A percentile compares a stretch with the other conserved stretches of the same genome.
Conservation (phyloP, 2,113 vertebrate species). For the Perognathus longimembris region DNA sequence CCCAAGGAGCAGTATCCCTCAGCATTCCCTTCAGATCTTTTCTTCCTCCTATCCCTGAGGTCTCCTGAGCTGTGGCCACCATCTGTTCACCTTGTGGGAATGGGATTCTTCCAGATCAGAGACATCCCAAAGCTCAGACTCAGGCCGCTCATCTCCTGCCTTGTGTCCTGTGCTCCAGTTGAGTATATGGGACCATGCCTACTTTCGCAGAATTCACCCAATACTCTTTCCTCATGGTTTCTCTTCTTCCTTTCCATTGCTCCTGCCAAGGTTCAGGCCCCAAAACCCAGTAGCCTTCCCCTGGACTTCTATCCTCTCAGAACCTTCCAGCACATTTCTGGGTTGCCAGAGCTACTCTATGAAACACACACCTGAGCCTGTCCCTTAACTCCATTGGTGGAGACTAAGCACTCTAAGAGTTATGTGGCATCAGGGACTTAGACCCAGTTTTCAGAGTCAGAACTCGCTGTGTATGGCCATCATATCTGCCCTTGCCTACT, state of each 20-base stretch:
- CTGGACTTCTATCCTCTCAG: not conserved
- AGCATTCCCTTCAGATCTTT: not conserved
- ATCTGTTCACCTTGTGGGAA: not conserved
- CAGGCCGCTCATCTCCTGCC: not conserved
- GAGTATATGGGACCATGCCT: not conserved
- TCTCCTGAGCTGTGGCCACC: not conserved
- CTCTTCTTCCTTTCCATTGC: no score
- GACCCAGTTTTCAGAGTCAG: not conserved
- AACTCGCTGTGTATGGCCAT: not conserved
- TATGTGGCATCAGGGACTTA: not conserved
- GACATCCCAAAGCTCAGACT: not conserved
- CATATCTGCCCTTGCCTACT: not conserved
- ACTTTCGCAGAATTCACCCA: not conserved
- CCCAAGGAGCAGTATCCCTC: not conserved
- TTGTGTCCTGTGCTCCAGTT: not conserved
- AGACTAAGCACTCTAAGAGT: not conserved
- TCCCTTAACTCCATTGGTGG: not conserved
- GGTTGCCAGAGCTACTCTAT: not conserved
- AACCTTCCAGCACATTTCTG: not conserved
- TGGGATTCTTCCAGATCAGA: not conserved
- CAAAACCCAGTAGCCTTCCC: not conserved
- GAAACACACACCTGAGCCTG: not conserved
- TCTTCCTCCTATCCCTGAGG: not conserved
- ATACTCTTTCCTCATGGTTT: fast-evolving
- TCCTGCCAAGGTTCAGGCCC: not conserved